Evolutionary conservation across 2,888 invertebrate genomes (phyloP), one percentile per base, ranked within the genome.

Genomic region (Lottia gigantea): DNA sequence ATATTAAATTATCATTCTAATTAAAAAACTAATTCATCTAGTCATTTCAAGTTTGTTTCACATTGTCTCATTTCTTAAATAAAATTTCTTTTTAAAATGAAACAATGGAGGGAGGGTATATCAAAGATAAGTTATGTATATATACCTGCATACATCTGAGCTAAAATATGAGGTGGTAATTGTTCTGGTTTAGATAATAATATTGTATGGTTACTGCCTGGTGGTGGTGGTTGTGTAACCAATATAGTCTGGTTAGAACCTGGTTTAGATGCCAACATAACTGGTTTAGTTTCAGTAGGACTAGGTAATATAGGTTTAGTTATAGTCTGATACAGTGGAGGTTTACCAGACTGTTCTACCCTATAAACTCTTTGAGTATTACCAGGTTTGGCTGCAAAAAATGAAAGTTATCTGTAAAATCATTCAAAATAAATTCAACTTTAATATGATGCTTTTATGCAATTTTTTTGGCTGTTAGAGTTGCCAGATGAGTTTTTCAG

Each of bases 141-240:
- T 75, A 63, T 78, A 84, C 85, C 80, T 67, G 83, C 83, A 78
- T 83, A 85, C 79, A 85, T 80, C 76, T 85, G 85, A 49, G 85
- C 82, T 3, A 84, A 74, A 19, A 82, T 79, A 71, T 85, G 84
- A 14, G 79, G 79, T 31, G 86, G 84, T 55, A 85, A 76, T 61
- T 80, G 78, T 14, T 74, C 71, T 3, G 81, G 76, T 64, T 84
- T 80, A 6, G 81, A 77, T 7, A 84, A 73, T 31, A 83, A 68
- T 45, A 78, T 74, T 12, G 80, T 81, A 40, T 40, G 40, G 40
- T 40, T 40, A 4, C 55, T 23, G 23, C 55, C 55, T 11, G 55
- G 55, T 55, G 19, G 19, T 23, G 19, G 14, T 78, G 79, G 62
- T 79, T 80, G 62, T 80, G 79, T 15, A 79, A 67, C 31, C 70